Evolutionary conservation across 37 sponge, comb jelly and placozoan species (phyloP), one percentile per base, ranked within the genome.

Genomic region (Amphimedon queenslandica): DNA sequence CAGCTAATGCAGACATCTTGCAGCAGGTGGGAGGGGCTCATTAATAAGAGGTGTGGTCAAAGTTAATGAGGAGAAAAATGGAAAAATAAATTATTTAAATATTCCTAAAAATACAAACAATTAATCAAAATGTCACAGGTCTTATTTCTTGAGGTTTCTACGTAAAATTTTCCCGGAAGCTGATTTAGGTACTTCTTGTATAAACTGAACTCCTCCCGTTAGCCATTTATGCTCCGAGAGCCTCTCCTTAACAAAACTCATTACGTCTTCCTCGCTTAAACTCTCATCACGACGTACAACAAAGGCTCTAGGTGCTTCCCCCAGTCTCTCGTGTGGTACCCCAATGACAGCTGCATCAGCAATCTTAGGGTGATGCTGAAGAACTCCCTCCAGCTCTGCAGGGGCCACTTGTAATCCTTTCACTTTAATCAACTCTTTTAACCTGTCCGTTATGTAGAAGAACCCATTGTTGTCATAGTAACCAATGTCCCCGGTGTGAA

Each of bases 371-470:
- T 94, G 95, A 21, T 55, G 67, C 57, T 78, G 70, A 3, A 94
- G 82, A 11, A 84, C 39, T 18, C 80, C 95, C 71, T 94, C 95
- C 55, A 94, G 63, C 40, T 94, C 95, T 42, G 95, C 95, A n/a
- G 95, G 91, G 4, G 92, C 95, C 30, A 94, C 95, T 56, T 94
- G 94, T 4, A 72, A 42, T 40, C 95, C 95, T 66, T 94, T 91
- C 69, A 91, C 90, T 76, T 94, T 94, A 75, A 94, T 94, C 37
- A 94, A 80, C 70, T 94, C 95, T 75, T 94, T 94, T 16, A 94
- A 77, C 37, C 95, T 84, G 63, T 90, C 95, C 3, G 84, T 80
- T 53, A 94, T 84, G 70, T 83, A 94, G 83, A 94, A 90, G 37
- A 76, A 75, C 11, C 85, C 85, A 27, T 87, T 79, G 21, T 80